phyloP scores from a whole-genome alignment of 2,113 vertebrate genomes.

The Myotis yumanensis region DNA sequence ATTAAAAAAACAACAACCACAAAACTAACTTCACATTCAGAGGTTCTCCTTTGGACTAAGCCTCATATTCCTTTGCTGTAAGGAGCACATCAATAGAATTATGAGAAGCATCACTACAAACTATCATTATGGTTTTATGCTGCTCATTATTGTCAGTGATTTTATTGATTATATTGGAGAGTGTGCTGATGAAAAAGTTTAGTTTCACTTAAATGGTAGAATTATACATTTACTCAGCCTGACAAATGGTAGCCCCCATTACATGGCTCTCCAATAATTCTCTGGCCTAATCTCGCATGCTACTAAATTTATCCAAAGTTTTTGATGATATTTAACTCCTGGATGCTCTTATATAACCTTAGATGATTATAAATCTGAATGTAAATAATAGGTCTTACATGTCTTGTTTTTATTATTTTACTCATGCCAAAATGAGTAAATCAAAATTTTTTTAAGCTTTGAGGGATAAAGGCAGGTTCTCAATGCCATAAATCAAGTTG shows the following conservation, averaged over 20 bases:
- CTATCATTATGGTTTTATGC: background rate
- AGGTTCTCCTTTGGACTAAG: background rate
- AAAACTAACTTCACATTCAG: background rate
- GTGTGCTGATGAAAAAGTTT: background rate
- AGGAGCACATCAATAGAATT: background rate
- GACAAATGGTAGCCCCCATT: rapidly evolving
- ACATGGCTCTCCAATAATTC: background rate
- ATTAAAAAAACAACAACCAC: background rate
- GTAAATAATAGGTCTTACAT: background rate
- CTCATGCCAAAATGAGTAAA: background rate
- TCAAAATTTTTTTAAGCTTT: background rate
- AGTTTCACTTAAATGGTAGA: background rate
- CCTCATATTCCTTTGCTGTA: background rate
- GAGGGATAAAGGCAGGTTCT: background rate
- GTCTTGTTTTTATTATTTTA: background rate
- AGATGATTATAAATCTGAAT: background rate
- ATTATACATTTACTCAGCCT: background rate
- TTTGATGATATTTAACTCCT: background rate
- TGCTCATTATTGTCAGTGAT: background rate
- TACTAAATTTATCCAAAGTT: background rate
- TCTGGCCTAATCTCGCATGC: background rate
- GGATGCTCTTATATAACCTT: background rate
- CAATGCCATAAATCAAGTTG: background rate
- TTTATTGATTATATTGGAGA: background rate
- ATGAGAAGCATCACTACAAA: background rate